Conservation (phyloP, 2,113 vertebrate species). For the Microcebus tavaratra region DNA sequence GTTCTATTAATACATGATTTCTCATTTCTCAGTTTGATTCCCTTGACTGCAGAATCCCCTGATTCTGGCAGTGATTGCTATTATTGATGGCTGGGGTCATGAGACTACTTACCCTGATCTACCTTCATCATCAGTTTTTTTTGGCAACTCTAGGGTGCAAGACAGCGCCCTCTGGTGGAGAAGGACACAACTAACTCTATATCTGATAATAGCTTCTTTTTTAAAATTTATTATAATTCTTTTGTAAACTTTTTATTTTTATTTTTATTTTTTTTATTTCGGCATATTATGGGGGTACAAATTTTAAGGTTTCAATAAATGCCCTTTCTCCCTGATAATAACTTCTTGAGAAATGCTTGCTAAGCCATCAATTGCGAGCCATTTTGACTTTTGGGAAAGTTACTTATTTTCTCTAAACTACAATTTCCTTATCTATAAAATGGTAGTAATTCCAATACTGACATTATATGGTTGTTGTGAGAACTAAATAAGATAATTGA, state of each 20-base stretch:
- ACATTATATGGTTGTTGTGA: background rate
- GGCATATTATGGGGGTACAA: too few species aligned
- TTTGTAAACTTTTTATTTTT: too few species aligned
- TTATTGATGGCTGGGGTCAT: background rate
- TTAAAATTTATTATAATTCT: too few species aligned
- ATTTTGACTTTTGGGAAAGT: background rate
- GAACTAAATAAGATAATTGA: slow-evolving; percentile 32
- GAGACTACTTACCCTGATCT: background rate
- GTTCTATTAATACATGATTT: slow-evolving; percentile 32
- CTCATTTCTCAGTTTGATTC: slow-evolving; percentile 40
- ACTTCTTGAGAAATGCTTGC: background rate
- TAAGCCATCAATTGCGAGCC: background rate
- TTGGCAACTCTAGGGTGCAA: background rate
- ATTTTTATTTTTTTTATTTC: too few species aligned
- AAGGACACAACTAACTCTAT: background rate
- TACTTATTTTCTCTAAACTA: background rate
- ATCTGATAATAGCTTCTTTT: background rate
- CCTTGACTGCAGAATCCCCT: background rate
- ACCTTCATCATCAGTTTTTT: background rate
- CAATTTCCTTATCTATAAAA: background rate
- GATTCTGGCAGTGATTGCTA: background rate
- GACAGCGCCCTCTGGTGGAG: background rate
- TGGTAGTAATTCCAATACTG: background rate
- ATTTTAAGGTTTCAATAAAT: too few species aligned
- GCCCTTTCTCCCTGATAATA: background rate